Percentiles rank a stretch among this genome's conserved stretches.
phyloP scores from a whole-genome alignment of 2,888 invertebrate genomes.

The Caenorhabditis macrosperma region DNA sequence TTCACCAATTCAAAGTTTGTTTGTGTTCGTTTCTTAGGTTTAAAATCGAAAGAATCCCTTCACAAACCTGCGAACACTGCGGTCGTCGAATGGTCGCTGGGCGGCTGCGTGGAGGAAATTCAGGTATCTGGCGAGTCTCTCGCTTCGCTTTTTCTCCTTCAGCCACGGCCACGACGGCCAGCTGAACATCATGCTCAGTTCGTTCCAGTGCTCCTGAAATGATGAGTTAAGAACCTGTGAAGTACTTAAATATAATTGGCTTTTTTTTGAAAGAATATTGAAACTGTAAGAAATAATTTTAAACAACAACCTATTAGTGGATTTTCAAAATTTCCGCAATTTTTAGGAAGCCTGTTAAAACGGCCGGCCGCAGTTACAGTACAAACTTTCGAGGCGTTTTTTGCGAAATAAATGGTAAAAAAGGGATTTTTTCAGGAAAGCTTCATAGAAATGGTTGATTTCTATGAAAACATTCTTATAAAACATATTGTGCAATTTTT shows the following conservation, averaged over 20 bases:
- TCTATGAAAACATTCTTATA: too few species aligned
- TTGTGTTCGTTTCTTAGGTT: too few species aligned
- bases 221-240: background rate
- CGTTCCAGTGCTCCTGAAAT: background rate
- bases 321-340: background rate
- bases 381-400: too few species aligned
- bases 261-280: background rate
- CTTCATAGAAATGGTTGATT: too few species aligned
- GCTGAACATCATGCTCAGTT: background rate
- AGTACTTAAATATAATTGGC: too few species aligned
- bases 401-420: too few species aligned
- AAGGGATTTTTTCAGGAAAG: too few species aligned
- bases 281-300: background rate
- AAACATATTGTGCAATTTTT: too few species aligned
- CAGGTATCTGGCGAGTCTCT: background rate
- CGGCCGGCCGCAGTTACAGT: too few species aligned
- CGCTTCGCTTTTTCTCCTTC: background rate
- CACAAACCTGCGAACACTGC: background rate
- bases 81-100: background rate
- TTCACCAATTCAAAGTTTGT: too few species aligned
- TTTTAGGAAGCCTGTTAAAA: background rate
- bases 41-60: background rate
- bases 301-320: too few species aligned
- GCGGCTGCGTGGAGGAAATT: background rate
- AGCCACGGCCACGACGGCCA: background rate